A percentile compares a stretch with the other conserved stretches of the same genome.
These are phyloP conservation scores for Columba guinea DNA, from an alignment of 2,797 vertebrate genomes.

Conservation along the genomic window DNA sequence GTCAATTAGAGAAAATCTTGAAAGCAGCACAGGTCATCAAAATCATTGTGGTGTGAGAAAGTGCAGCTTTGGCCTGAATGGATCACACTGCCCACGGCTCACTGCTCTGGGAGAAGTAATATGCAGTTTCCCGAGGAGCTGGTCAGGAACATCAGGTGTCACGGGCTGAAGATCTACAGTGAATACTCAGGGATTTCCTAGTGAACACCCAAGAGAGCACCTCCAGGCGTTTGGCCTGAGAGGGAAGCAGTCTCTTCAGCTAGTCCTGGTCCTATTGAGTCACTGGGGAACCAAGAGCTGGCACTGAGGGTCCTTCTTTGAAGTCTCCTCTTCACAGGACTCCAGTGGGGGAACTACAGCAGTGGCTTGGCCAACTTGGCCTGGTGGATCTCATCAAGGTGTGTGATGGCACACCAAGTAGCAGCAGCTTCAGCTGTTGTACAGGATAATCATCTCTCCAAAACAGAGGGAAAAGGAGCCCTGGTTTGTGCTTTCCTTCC, in stretches of 20 bases:
- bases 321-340: not conserved
- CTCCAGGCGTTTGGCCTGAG: not conserved
- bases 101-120: not conserved
- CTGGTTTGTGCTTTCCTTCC: not conserved
- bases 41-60: not conserved
- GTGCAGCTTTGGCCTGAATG: not conserved
- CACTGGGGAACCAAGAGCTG: not conserved
- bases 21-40: not conserved
- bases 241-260: not conserved
- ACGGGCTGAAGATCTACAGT: not conserved
- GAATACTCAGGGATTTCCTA: not conserved
- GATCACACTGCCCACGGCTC: not conserved
- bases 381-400: not conserved
- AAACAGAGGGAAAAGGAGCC: not conserved
- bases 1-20: not conserved
- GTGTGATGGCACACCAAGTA: too few species aligned
- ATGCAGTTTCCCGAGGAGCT: not conserved
- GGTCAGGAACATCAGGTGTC: not conserved
- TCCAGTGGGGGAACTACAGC: rapidly evolving
- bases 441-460: not conserved
- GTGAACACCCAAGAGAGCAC: not conserved
- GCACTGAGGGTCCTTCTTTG: not conserved
- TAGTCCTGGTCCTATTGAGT: not conserved
- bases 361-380: not conserved
- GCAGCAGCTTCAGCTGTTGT: not conserved